Base-by-base conservation (phyloP, 2,888 invertebrate species). In the Nipponacmea schrenckii region DNA sequence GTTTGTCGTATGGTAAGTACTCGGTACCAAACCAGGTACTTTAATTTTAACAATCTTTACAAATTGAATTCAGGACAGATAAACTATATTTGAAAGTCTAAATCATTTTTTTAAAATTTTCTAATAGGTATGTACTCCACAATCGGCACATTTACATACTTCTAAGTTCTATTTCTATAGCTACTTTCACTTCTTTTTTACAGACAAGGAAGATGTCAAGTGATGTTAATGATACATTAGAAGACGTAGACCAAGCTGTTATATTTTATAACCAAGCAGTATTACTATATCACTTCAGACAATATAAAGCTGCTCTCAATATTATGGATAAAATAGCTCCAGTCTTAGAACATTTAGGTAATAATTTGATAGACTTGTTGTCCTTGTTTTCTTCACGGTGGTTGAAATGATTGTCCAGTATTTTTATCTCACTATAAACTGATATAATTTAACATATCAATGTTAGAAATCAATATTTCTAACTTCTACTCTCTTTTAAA, bases 181-280 rank as follows among this genome's bases (percentile, higher is more conserved):
- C 10, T 39, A 8, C 8, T 1, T 39, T 39, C 39, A 5, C 10
- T 67, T 48, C 66, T 66, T 65, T 20, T 72, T 70, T 71, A 8
- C 71, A 83, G 81, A 75, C 82, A 10, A 20, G 56, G 14, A 20
- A 24, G 14, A 20, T 56, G 24, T 56, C 56, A 5, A 56, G 90
- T 15, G 90, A 90, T 62, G 87, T 89, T 27, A 79, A 90, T 44
- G 92, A 92, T 72, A 90, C 90, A 70, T 84, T 92, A 50, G 93
- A 93, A 76, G 93, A 93, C 85, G 91, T 93, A 5, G 93, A 93
- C 79, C 92, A 92, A 81, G 92, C 92, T 81, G 91, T 92, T 48
- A 89, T 94, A 68, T 92, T 93, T 80, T 95, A 93, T 89, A 95
- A 95, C 87, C 94, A 94, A 85, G 94, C 95, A 12, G 92, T 95